phyloP scores from a whole-genome alignment of 2,797 vertebrate species.

The Sphenopsis melanotis region DNA sequence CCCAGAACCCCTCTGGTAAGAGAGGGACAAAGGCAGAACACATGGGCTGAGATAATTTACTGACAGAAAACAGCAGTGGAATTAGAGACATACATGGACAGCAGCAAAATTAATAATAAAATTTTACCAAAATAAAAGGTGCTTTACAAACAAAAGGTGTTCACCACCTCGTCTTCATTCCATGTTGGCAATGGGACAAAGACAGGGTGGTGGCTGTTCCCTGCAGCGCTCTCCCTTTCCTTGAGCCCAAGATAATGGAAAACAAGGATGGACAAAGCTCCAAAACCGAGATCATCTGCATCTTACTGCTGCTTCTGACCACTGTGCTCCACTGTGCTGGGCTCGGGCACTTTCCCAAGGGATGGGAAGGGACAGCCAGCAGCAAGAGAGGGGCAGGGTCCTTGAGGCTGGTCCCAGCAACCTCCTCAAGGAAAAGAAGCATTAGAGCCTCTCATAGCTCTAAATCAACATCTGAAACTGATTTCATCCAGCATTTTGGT shows the following conservation, averaged over 20 bases:
- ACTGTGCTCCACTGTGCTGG: not conserved
- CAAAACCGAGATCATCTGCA: not conserved
- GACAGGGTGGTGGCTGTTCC: not conserved
- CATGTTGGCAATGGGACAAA: not conserved
- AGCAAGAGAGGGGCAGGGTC: not conserved
- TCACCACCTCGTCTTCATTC: not conserved
- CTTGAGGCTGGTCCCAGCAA: not conserved
- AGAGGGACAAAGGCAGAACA: too few relatives aligned
- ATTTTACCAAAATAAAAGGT: not conserved
- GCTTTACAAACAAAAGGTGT: not conserved
- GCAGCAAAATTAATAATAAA: not conserved
- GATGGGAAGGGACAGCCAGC: not conserved
- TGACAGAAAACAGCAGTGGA: not conserved
- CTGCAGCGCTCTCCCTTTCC: accelerated
- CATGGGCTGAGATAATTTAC: not conserved
- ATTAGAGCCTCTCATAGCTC: not conserved
- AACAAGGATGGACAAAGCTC: not conserved
- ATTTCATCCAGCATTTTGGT: not conserved
- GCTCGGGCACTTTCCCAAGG: accelerated
- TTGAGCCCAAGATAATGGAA: not conserved
- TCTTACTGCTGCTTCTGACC: accelerated
- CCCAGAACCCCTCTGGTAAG: not conserved
- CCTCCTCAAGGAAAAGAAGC: not conserved
- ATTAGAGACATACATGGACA: not conserved
- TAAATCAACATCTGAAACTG: not conserved